These are phyloP conservation scores for Alouatta palliata DNA, from an alignment of 2,113 vertebrate genomes.

Conservation along the genomic window DNA sequence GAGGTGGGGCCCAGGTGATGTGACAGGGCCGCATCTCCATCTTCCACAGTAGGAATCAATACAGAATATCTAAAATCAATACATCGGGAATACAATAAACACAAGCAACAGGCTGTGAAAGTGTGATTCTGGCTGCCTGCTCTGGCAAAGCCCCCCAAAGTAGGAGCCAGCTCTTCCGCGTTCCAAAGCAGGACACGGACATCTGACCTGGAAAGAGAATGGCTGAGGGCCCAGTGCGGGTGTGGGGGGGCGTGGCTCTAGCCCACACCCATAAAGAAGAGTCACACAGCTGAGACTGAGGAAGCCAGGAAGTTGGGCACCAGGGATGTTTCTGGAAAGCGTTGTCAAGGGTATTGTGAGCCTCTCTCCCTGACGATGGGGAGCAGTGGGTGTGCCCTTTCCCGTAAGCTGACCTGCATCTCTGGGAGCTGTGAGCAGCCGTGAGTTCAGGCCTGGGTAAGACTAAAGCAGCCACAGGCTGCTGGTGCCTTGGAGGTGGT, in stretches of 20 bases:
- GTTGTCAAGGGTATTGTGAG: neutral
- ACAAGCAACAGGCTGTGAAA: neutral
- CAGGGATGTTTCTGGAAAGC: neutral
- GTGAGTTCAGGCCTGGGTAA: neutral
- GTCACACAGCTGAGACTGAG: neutral
- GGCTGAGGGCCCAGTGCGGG: neutral
- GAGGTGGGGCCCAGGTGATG: neutral
- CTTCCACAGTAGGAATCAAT: conserved; percentile 25
- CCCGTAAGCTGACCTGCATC: neutral
- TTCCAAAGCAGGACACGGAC: neutral
- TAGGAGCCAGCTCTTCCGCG: neutral
- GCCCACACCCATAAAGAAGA: neutral
- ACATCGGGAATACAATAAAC: conserved; percentile 30
- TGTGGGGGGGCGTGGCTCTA: neutral
- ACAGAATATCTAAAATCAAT: conserved; percentile 42
- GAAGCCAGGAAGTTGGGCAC: neutral
- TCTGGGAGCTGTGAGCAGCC: neutral
- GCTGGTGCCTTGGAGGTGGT: neutral
- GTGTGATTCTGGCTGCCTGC: neutral
- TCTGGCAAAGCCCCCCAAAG: neutral
- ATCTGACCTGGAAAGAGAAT: neutral
- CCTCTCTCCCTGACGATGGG: no score
- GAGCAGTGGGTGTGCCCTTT: neutral
- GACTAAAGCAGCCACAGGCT: neutral
- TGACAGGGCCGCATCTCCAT: conserved; percentile 5